Conservation (phyloP, 2,888 invertebrate genomes). For the Crocallis elinguaria region DNA sequence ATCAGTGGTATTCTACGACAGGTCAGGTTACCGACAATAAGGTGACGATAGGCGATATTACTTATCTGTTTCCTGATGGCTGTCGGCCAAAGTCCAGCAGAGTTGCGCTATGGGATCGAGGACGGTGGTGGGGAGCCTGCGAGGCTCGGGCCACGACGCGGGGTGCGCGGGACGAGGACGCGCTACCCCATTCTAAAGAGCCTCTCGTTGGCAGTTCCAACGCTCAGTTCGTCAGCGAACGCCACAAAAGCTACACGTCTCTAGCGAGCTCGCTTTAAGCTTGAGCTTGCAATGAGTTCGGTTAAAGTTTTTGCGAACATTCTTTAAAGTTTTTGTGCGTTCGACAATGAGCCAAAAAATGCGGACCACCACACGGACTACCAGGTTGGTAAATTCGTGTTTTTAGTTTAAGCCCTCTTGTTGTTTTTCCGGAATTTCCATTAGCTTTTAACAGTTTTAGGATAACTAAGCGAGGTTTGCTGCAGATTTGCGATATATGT, state of each 20-base stretch:
- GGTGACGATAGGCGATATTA: constrained; percentile 22
- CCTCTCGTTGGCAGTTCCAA: constrained; percentile 30
- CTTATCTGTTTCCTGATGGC: constrained; percentile 27
- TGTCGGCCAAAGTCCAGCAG: constrained; percentile 26
- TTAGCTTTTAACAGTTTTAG: no score
- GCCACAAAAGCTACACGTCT: constrained; percentile 40
- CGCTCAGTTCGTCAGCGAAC: no score
- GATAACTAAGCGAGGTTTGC: not conserved
- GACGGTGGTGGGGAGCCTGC: constrained; percentile 21
- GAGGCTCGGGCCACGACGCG: constrained; percentile 14
- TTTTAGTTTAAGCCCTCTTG: not conserved
- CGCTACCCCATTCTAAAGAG: constrained; percentile 45
- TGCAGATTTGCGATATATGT: not conserved
- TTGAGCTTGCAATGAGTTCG: constrained; percentile 62
- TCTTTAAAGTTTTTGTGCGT: constrained; percentile 49
- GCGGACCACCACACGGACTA: constrained; percentile 35
- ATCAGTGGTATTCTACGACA: constrained; percentile 13
- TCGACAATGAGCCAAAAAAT: constrained; percentile 50
- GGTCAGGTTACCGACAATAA: constrained; percentile 21
- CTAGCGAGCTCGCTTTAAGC: constrained; percentile 29
- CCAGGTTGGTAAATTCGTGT: constrained; percentile 61
- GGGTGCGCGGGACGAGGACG: constrained; percentile 27
- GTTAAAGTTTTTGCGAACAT: constrained; percentile 61
- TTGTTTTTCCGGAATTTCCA: not conserved
- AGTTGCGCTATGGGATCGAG: not conserved